Evolutionary conservation across 2,113 vertebrate species (phyloP).

Genomic region (Rafetus swinhoei): DNA sequence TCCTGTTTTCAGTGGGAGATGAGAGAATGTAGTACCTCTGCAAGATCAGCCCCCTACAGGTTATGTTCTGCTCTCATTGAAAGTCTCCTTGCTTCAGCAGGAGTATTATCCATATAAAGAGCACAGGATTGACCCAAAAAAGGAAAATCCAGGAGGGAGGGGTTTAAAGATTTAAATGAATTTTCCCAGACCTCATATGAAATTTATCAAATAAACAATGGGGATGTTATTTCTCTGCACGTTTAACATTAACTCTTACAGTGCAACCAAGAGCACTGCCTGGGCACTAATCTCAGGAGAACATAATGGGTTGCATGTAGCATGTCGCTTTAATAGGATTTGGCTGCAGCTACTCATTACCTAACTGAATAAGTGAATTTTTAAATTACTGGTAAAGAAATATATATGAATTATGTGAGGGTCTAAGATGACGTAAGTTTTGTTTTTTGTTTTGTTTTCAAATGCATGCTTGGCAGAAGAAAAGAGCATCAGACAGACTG

Average conservation of each 20-base stretch:
- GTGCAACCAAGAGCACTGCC: neutral
- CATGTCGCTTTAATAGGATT: neutral
- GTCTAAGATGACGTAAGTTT: rapidly evolving
- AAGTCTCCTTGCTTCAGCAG: neutral
- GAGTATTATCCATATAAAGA: neutral
- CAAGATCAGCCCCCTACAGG: neutral
- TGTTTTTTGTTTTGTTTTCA: neutral
- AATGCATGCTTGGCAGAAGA: neutral
- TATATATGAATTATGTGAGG: neutral
- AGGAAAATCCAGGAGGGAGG: neutral
- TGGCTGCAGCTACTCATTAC: neutral
- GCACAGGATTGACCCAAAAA: neutral
- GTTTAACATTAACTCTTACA: neutral
- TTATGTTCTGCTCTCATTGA: neutral
- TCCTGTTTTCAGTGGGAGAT: slow-evolving; percentile 8
- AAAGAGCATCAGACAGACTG: neutral
- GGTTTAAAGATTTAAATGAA: slow-evolving; percentile 13
- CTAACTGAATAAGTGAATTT: neutral
- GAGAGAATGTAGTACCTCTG: neutral
- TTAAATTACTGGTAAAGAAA: neutral
- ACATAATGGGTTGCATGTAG: neutral
- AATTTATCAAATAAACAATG: neutral
- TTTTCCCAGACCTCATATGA: neutral
- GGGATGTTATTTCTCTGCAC: neutral
- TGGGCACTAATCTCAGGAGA: neutral